phyloP scores from a whole-genome alignment of 2,888 invertebrate species.

The Timandra comae region DNA sequence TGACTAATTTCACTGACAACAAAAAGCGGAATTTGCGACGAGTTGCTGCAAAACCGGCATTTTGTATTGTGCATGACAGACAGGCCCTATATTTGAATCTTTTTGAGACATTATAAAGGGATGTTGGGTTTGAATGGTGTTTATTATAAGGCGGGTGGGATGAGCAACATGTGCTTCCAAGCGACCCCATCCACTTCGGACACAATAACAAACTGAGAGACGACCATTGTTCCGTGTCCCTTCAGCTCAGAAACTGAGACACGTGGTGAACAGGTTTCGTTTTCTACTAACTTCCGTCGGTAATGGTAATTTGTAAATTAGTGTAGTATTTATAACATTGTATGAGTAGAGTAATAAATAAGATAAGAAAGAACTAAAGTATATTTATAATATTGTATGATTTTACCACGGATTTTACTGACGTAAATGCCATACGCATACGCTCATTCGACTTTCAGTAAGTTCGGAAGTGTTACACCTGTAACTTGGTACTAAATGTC shows the following conservation, averaged over 20 bases:
- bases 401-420: too few species aligned
- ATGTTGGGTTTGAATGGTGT: slow-evolving; percentile 27
- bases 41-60: slow-evolving; percentile 8
- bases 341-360: too few species aligned
- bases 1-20: slow-evolving; percentile 8
- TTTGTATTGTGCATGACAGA: slow-evolving; percentile 2
- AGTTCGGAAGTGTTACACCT: too few species aligned
- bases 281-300: slow-evolving; percentile 42
- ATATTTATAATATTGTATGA: too few species aligned
- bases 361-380: too few species aligned
- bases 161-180: slow-evolving; percentile 62
- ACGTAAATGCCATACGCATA: too few species aligned
- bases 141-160: slow-evolving; percentile 39
- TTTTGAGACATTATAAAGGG: slow-evolving; percentile 7
- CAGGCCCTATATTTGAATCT: slow-evolving; percentile 3
- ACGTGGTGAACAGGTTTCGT: slow-evolving; percentile 65
- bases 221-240: slow-evolving; percentile 53
- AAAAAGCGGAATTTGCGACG: slow-evolving; percentile 4
- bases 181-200: slow-evolving; percentile 43
- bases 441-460: too few species aligned
- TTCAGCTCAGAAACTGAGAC: slow-evolving; percentile 39
- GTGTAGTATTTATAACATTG: slow-evolving; percentile 1
- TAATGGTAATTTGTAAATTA: slow-evolving; percentile 1
- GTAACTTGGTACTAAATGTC: too few species aligned
- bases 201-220: slow-evolving; percentile 63